Evolutionary conservation across 2,113 vertebrate species (phyloP).

Genomic region (Hystrix cristata): DNA sequence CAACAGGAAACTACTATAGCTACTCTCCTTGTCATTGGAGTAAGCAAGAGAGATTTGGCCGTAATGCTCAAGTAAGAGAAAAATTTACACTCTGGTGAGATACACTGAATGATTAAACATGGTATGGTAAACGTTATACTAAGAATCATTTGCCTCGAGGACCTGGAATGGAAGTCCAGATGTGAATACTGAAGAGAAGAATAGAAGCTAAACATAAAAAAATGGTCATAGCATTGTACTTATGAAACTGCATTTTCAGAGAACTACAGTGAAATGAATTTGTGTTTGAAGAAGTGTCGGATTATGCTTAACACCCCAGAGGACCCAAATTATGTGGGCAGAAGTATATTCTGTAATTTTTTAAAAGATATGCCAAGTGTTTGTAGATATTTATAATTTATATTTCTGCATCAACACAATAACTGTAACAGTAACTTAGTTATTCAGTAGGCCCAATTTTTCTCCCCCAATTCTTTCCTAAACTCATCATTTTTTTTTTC

Average conservation of each 20-base stretch:
- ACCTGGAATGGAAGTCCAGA: background rate
- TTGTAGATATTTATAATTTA: background rate
- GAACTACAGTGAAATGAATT: background rate
- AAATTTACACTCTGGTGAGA: background rate
- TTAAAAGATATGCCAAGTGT: background rate
- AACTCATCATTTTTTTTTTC: slow-evolving; percentile 26
- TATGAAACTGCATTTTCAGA: background rate
- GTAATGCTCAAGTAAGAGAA: background rate
- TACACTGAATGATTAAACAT: background rate
- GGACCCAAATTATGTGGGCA: background rate
- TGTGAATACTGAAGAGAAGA: background rate
- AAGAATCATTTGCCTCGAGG: background rate
- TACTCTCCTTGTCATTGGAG: background rate
- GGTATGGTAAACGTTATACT: background rate
- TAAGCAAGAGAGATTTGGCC: background rate
- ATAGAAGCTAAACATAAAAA: background rate
- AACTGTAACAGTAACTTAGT: background rate
- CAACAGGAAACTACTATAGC: background rate
- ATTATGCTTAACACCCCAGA: background rate
- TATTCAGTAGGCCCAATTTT: background rate
- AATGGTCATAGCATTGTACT: background rate
- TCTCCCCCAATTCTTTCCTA: background rate
- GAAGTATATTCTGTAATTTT: background rate
- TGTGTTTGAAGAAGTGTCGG: background rate
- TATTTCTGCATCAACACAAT: background rate